Conservation (phyloP, 2,113 vertebrate genomes). For the Nibea coibor region DNA sequence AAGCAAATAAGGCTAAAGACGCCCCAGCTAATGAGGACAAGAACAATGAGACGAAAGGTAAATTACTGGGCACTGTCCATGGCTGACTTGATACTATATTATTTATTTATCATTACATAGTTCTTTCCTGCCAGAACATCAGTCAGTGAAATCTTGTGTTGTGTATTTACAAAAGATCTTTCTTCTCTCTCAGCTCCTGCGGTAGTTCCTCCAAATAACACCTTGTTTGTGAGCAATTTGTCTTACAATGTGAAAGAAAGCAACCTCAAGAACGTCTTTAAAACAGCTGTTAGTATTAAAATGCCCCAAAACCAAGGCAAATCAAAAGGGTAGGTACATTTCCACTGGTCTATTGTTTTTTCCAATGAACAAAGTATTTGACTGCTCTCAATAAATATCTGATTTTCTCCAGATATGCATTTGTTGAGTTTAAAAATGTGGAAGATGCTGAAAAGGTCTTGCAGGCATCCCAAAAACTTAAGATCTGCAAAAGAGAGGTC, state of each 20-base stretch:
- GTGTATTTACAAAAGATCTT: background rate
- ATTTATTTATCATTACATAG: too few species aligned
- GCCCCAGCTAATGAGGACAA: background rate
- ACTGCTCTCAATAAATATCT: background rate
- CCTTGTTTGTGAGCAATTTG: constrained; percentile 89
- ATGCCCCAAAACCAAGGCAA: constrained; percentile 87
- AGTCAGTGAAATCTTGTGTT: background rate
- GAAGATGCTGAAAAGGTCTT: constrained; percentile 90
- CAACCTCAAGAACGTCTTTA: constrained; percentile 87
- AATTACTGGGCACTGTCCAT: background rate
- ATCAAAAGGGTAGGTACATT: constrained; percentile 85
- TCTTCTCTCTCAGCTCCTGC: constrained; percentile 24
- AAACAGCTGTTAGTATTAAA: constrained; percentile 87
- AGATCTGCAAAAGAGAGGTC: constrained; percentile 85
- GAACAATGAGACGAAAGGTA: constrained; percentile 47
- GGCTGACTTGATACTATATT: background rate
- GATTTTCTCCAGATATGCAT: constrained; percentile 84
- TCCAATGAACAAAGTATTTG: background rate
- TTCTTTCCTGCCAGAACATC: background rate
- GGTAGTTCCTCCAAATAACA: constrained; percentile 69
- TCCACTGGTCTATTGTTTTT: background rate
- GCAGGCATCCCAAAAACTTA: constrained; percentile 84
- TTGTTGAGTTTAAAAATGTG: constrained; percentile 87
- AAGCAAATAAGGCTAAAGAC: constrained; percentile 78
- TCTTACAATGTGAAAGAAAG: constrained; percentile 84